Conservation (phyloP, 1,140 invertebrate genomes). For the Drosophila melanica region DNA sequence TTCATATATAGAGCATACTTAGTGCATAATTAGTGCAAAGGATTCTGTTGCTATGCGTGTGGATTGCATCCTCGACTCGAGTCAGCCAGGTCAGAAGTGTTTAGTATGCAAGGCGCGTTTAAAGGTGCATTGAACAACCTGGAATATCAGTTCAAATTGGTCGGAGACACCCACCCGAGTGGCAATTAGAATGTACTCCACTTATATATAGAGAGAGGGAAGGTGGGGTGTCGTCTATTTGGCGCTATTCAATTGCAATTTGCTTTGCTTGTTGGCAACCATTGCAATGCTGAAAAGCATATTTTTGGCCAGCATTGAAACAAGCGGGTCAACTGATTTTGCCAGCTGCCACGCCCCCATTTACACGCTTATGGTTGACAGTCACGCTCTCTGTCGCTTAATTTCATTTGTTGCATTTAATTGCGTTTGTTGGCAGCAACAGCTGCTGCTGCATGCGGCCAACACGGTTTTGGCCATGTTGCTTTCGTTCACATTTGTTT, state of each 20-base stretch:
- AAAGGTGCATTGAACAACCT: slow-evolving; percentile 31
- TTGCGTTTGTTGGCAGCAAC: slow-evolving; percentile 45
- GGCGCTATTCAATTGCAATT: slow-evolving; percentile 23
- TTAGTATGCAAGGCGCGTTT: slow-evolving; percentile 33
- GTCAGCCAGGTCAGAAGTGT: not conserved
- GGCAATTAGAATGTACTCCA: slow-evolving; percentile 31
- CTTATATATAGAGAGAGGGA: too few relatives aligned
- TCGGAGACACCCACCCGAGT: not conserved
- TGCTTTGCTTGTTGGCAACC: not conserved
- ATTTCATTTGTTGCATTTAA: slow-evolving; percentile 80
- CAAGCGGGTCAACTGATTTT: slow-evolving; percentile 51
- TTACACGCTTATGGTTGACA: slow-evolving; percentile 20
- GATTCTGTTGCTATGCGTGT: not conserved
- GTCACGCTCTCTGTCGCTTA: slow-evolving; percentile 70
- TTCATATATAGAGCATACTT: too few relatives aligned
- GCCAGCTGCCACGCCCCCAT: slow-evolving; percentile 9
- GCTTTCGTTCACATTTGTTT: slow-evolving; percentile 23
- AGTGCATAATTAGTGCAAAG: not conserved
- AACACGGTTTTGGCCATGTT: slow-evolving; percentile 1
- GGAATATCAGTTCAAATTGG: slow-evolving; percentile 39
- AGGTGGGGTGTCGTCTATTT: not conserved
- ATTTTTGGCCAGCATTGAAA: too few relatives aligned
- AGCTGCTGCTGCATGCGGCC: slow-evolving; percentile 16
- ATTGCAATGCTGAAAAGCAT: slow-evolving; percentile 5
- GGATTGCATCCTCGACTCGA: not conserved